Base-by-base conservation (phyloP, 1,140 invertebrate genomes). In the Zaprionus inermis region DNA sequence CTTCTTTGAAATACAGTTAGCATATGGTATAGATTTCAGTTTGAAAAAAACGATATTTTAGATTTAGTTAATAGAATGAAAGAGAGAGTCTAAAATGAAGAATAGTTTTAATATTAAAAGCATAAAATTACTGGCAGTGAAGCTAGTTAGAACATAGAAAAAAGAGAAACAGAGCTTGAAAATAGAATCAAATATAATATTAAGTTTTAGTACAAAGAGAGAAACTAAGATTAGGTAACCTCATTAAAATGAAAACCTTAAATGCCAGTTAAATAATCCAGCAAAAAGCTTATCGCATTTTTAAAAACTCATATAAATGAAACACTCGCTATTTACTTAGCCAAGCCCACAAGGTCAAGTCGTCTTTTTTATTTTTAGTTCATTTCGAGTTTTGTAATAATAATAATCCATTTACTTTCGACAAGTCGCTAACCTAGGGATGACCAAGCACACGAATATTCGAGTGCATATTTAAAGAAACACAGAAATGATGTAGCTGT, bases 401-500 rank as follows among this genome's bases (percentile, higher is more conserved):
- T 22, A 49, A 49, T 49, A 49, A 49, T 22, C 44, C 44, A 49
- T 49, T 49, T 49, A 49, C 18, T 49, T 20, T 22, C 18, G 44
- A 49, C 44, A 49, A 49, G 18, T 49, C 9, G 9, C 44, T 49
- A 12, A 49, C 18, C 44, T 5, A 20, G 18, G 44, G 18, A 49
- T 49, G 44, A 22, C 44, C 44, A 49, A 49, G 44, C 44, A 49
- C 44, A 49, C 44, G 44, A 49, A 49, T 49, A 20, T 49, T 49
- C 16, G 44, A 49, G 44, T 49, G 44, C 44, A 49, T 44, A 44
- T 44, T 14, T 16, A 16, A 16, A 36, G 10, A 36, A 16, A 44
- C n/a, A n/a, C 38, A 44, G n/a, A 44, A 44, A 44, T 9, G 38
- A 16, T 44, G 38, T n/a, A 20, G n/a, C 6, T 46, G 44, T 46